phyloP scores from a whole-genome alignment of 2,888 invertebrate genomes.

The Allacma fusca region DNA sequence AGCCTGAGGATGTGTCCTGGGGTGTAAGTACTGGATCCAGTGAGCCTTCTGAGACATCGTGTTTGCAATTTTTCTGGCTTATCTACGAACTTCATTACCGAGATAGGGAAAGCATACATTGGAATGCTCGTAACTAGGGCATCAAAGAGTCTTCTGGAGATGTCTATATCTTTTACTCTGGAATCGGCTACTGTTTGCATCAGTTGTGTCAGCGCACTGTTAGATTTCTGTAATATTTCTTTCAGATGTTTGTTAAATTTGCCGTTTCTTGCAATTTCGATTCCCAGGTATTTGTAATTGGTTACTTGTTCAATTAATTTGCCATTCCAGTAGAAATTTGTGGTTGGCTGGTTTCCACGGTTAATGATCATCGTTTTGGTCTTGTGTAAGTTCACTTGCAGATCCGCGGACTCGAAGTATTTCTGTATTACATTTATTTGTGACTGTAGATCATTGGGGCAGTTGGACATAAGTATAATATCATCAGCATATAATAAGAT shows the following conservation, averaged over 20 bases:
- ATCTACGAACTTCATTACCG: not conserved
- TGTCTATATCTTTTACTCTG: not conserved
- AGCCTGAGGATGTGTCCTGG: not conserved
- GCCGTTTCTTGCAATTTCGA: not conserved
- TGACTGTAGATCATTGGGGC: not conserved
- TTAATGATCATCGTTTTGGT: conserved; percentile 7
- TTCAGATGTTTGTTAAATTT: not conserved
- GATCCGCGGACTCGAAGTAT: not conserved
- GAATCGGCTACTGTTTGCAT: not conserved
- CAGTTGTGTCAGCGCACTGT: not conserved
- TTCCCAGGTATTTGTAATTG: not conserved
- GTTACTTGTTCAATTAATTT: not conserved
- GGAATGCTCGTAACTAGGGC: not conserved
- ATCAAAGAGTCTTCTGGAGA: not conserved
- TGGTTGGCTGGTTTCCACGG: not conserved
- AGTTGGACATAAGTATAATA: not conserved
- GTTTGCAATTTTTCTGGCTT: not conserved
- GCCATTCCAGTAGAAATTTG: not conserved
- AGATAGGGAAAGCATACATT: not conserved
- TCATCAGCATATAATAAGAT: not conserved
- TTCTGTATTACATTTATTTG: not conserved
- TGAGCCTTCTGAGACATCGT: not conserved
- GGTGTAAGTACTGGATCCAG: not conserved
- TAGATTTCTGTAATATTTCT: not conserved
- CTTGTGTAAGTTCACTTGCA: conserved; percentile 9